Evolutionary conservation across 2,888 invertebrate genomes (phyloP), one percentile per base, ranked within the genome.

Genomic region (Cremastinae sp.): DNA sequence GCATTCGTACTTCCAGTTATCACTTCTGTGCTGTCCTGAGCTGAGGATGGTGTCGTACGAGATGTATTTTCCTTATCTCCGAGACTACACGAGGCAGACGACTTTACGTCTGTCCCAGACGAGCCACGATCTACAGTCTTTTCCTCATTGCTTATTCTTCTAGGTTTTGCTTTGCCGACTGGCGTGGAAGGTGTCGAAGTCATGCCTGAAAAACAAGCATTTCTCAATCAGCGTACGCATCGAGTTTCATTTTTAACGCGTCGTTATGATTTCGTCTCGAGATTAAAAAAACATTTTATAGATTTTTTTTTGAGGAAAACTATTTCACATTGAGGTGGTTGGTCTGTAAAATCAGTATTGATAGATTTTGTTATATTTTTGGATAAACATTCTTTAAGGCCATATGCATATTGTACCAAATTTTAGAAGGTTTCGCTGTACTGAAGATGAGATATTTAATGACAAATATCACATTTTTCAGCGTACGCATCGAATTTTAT

Each of bases 111-210:
- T 41, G 51, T 73, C 41, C 43, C 49, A 14, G 76, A 53, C 58
- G 72, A 49, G 65, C 59, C 62, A 68, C 74, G 70, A 70, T 86
- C 84, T 80, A 81, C 84, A 83, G 81, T 86, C 84, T 86, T 84
- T 80, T 86, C 87, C 84, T 88, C 85, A 84, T 88, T 85, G 78
- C 83, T 86, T 80, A 84, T 76, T 85, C 86, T 87, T 78, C 83
- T 85, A 80, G 80, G 78, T 78, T 87, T 89, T 47, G 85, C 80
- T 85, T 86, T 87, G 80, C 82, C 84, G 78, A 81, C 83, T 79
- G 87, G 85, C 58, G 87, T 88, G 73, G 86, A 84, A 78, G 89
- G 85, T 74, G 83, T 84, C 62, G 86, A 86, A 82, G 83, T 85
- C 54, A 83, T 85, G 71, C 84, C 88, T 88, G 68, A 3, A 51